Percentiles rank a stretch among this genome's conserved stretches.
phyloP scores from a whole-genome alignment of 92 coral and sea anemone genomes.

The Scolanthus callimorphus region DNA sequence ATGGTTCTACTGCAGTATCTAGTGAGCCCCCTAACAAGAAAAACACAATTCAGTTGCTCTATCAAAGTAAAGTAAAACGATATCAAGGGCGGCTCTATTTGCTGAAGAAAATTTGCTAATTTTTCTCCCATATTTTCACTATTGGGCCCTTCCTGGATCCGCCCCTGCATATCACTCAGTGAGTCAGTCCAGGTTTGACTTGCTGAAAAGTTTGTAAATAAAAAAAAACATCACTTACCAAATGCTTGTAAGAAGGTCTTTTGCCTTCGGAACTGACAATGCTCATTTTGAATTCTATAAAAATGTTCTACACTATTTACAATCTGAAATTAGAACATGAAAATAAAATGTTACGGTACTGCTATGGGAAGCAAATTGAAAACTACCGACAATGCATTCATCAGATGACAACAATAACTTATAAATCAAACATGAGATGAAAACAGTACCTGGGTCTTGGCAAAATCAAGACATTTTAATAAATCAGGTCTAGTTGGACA shows the following conservation, averaged over 20 bases:
- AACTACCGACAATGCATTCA: background rate
- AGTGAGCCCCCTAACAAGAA: conserved; percentile 43
- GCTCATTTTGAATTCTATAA: conserved; percentile 32
- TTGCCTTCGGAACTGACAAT: conserved; percentile 56
- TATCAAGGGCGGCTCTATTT: no score
- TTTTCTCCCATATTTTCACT: no score
- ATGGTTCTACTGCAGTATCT: conserved; percentile 56
- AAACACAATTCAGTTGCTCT: no score
- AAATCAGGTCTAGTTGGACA: conserved; percentile 45
- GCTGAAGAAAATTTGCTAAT: no score
- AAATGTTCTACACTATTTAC: conserved; percentile 55
- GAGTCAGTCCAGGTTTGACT: no score
- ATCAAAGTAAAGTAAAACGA: no score
- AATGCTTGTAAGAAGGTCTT: conserved; percentile 63
- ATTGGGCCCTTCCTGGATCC: no score
- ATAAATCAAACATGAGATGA: background rate
- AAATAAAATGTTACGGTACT: background rate
- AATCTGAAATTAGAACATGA: conserved; percentile 25
- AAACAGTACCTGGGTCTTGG: conserved; percentile 70
- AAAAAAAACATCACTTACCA: conserved; percentile 36
- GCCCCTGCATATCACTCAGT: no score
- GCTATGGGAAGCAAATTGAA: background rate
- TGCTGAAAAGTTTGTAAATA: no score
- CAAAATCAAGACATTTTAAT: conserved; percentile 43
- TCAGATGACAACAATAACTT: background rate